Evolutionary conservation across 2,113 vertebrate species (phyloP), one percentile per base, ranked within the genome.

Genomic region (Emydura subglobosa): DNA sequence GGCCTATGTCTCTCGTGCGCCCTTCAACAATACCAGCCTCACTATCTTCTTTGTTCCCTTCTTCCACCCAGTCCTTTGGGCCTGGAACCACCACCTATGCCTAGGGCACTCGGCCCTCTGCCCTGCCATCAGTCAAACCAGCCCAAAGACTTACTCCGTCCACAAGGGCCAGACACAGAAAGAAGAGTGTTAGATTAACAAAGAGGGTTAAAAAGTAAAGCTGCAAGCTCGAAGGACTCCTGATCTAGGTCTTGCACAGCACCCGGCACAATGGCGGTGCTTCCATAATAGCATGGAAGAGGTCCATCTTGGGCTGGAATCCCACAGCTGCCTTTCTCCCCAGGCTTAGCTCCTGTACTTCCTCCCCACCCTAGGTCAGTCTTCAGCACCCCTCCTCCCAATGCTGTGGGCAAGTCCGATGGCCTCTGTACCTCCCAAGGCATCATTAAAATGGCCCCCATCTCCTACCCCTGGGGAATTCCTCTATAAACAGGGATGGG

Each of bases 391-490:
- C 68, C 39, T 74, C 51, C n/a, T 42, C 21, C 19, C 9, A 42
- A 25, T 9, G 25, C 39, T 24, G 21, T 76, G 39, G 39, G 9
- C 72, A 22, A 25, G 42, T 76, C 72, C 39, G 24, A 76, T 44
- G 22, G 72, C 22, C 24, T 76, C 42, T 76, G 65, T 34, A 72
- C 65, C n/a, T 72, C 65, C 34, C n/a, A 39, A 39, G 19, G 19
- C 34, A 39, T 34, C 65, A 72, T 68, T 68, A 68, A 34, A 68
- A 68, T n/a, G 61, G 34, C 61, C 17, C 17, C 7, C 6, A n/a
- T 14, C 12, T 42, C 2, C 34, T 47, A 4, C 47, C 53, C 0
- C 0, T 1, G 1, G 7, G 68, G 6, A 29, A 72, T 5, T 10
- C 47, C 22, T 57, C 1, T 2, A 39, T 14, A 47, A 27, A 13